Evolutionary conservation across 2,797 vertebrate species (phyloP).

Genomic region (Distichodus sexfasciatus): DNA sequence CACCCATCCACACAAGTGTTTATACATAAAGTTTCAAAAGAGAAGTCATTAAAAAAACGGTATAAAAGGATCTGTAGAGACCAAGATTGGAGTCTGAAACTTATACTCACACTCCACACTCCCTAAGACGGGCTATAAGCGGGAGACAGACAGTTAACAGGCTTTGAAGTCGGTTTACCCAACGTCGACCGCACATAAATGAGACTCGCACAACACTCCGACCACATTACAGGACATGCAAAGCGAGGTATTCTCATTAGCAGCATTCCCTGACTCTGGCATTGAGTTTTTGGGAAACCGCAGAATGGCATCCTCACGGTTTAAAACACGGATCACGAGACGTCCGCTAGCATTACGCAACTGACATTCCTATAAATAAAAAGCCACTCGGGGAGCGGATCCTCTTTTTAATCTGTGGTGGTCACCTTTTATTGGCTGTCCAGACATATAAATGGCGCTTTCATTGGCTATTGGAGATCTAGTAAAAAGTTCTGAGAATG

Average conservation of each 20-base stretch:
- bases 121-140: neutral
- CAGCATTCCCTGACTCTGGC: constrained; percentile 50
- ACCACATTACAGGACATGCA: constrained; percentile 47
- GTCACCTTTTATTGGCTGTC: neutral
- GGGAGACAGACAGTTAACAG: constrained; percentile 59
- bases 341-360: neutral
- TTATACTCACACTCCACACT: neutral
- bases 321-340: neutral
- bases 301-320: constrained; percentile 30
- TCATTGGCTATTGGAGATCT: neutral
- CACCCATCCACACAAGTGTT: constrained; percentile 5
- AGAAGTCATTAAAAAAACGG: too few relatives aligned
- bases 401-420: neutral
- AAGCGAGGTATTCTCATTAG: constrained; percentile 61
- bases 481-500: neutral
- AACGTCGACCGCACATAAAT: constrained; percentile 53
- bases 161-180: constrained; percentile 54
- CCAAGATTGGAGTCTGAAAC: neutral
- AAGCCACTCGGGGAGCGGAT: neutral
- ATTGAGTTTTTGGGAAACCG: constrained; percentile 56
- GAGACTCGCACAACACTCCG: neutral
- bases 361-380: neutral
- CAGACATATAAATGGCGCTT: neutral
- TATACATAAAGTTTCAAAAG: too few relatives aligned
- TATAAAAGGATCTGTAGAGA: too few relatives aligned